Base-by-base conservation (phyloP, 2,113 vertebrate species). In the Paradoxurus hermaphroditus region DNA sequence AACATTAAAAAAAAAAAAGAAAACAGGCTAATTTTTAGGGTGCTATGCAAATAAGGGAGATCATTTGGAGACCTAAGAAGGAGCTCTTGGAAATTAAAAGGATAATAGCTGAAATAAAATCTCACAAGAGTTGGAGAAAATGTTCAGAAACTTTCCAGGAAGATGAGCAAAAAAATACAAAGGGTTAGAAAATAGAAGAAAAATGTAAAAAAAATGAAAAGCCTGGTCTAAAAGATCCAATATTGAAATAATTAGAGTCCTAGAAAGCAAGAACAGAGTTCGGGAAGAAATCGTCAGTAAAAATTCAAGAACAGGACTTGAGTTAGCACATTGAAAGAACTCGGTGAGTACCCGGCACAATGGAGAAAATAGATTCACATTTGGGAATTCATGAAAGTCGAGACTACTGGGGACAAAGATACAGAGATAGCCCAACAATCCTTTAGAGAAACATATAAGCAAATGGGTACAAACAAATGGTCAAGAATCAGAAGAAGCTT, bases 1-100 rank as follows among this genome's bases (percentile, higher is more conserved):
- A 23, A 59, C 56, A 59, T 59, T 59, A 23, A 59, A 59, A 59
- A 9, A 9, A 23, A 86, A 49, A 81, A 9, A 23, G 82, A 49
- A 81, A 90, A 90, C 31, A 75, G 21, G 2, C 1, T 86, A 77
- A 56, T 91, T 51, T 29, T 59, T 27, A 63, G 13, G 16, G n/a
- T 65, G 18, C 31, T 73, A 31, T 44, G 51, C 27, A 77, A 36
- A 68, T 41, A 29, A 78, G 21, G 7, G 34, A 77, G 36, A 77
- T 88, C 63, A 68, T 79, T 44, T 81, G 31, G 29, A 62, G 23
- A 51, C 81, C 36, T 85, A 62, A 95, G 51, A 41, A 84, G 79
- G n/a, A 85, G n/a, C n/a, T 83, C 62, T 86, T 90, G 49, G 67
- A 67, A 93, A 49, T 87, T 63, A 62, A 95, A 68, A 91, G 83